Conservation (phyloP, 2,113 vertebrate genomes). For the Ceratotherium simum region DNA sequence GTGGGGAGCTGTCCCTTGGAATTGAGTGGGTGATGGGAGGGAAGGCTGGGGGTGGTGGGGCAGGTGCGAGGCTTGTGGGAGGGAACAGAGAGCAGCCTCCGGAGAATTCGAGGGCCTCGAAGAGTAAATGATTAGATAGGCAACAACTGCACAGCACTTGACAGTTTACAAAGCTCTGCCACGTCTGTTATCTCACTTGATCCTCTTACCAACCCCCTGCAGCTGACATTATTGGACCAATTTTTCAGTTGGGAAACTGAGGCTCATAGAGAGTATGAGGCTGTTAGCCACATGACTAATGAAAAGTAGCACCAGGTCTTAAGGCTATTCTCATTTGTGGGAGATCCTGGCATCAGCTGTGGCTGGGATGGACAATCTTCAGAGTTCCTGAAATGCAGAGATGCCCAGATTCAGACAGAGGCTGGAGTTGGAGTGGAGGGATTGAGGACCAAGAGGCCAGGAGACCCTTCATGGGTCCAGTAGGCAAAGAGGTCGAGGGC, state of each 20-base stretch:
- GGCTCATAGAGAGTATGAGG: neutral
- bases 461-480: neutral
- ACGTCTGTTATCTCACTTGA: neutral
- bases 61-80: neutral
- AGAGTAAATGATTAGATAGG: neutral
- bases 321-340: neutral
- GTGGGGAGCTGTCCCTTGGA: neutral
- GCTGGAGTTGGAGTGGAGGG: neutral
- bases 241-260: slow-evolving; percentile 18
- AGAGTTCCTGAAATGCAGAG: neutral
- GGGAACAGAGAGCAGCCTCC: neutral
- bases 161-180: neutral
- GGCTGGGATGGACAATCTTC: neutral
- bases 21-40: neutral
- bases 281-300: neutral
- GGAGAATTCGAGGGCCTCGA: neutral
- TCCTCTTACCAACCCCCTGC: neutral
- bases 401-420: neutral
- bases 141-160: neutral
- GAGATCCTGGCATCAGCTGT: neutral
- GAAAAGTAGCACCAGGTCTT: neutral
- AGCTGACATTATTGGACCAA: neutral
- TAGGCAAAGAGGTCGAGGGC: neutral
- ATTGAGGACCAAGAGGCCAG: neutral
- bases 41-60: neutral